Evolutionary conservation across 1,140 invertebrate species (phyloP).

Genomic region (Nautilus pompilius): DNA sequence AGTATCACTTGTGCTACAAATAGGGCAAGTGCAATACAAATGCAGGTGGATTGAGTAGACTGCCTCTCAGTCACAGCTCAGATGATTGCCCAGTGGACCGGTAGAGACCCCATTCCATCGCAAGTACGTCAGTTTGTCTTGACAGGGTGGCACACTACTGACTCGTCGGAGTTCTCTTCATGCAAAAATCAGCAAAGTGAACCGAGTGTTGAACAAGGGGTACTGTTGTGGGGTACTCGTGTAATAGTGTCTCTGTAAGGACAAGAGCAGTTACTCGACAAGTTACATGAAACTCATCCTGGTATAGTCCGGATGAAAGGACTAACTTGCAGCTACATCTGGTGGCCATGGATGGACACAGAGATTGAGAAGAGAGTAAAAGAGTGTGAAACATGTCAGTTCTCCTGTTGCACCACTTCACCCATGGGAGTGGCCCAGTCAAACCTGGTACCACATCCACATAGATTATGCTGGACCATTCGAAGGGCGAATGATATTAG

Average conservation of each 20-base stretch:
- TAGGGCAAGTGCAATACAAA: slow-evolving; percentile 27
- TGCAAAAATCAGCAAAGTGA: slow-evolving; percentile 3
- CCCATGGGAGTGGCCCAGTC: slow-evolving; percentile 14
- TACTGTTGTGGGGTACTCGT: slow-evolving; percentile 9
- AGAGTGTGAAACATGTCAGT: slow-evolving; percentile 7
- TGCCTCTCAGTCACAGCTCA: background rate
- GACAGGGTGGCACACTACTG: background rate
- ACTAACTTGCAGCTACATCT: slow-evolving; percentile 14
- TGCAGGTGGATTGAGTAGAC: slow-evolving; percentile 26
- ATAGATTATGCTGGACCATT: slow-evolving; percentile 17
- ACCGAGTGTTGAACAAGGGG: slow-evolving; percentile 9
- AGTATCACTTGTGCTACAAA: slow-evolving; percentile 44
- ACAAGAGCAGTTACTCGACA: background rate
- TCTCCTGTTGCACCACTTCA: slow-evolving; percentile 9
- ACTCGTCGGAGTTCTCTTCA: background rate
- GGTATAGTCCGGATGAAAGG: slow-evolving; percentile 14
- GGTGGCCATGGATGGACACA: slow-evolving; percentile 22
- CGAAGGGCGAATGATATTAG: slow-evolving; percentile 2
- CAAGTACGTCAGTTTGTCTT: background rate
- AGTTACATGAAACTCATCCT: slow-evolving; percentile 13
- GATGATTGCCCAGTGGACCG: background rate
- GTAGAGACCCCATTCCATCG: background rate
- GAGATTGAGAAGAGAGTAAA: slow-evolving; percentile 13
- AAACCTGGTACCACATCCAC: slow-evolving; percentile 15
- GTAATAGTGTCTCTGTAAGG: slow-evolving; percentile 10